Evolutionary conservation across 1,140 invertebrate species (phyloP).

Genomic region (Octopus sinensis): DNA sequence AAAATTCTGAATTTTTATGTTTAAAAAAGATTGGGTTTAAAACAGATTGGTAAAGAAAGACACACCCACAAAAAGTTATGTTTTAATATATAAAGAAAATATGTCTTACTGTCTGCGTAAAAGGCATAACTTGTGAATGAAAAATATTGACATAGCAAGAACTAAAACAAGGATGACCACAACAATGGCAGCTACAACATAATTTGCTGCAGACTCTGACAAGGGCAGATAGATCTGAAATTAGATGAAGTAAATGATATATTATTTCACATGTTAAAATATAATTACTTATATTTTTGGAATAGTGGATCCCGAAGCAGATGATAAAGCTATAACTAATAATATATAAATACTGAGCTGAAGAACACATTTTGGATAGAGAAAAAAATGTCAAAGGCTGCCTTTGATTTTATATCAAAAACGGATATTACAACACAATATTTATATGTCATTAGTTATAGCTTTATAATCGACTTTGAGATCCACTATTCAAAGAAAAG

Average conservation of each 20-base stretch:
- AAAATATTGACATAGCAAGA: slow-evolving; percentile 28
- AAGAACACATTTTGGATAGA: not conserved
- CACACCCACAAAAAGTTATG: not conserved
- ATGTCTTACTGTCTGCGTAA: slow-evolving; percentile 40
- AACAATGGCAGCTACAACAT: slow-evolving; percentile 28
- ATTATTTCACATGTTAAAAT: not conserved
- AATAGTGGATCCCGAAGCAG: not conserved
- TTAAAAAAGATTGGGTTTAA: not conserved
- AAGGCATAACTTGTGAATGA: slow-evolving; percentile 38
- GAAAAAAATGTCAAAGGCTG: not conserved
- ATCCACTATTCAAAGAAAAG: too few relatives aligned
- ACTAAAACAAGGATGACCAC: slow-evolving; percentile 31
- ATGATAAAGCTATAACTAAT: not conserved
- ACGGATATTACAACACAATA: too few relatives aligned
- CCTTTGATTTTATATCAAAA: not conserved
- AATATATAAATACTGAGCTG: not conserved
- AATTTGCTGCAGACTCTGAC: not conserved
- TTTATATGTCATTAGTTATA: too few relatives aligned
- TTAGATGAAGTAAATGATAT: not conserved
- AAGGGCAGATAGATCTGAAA: not conserved
- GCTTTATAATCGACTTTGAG: too few relatives aligned
- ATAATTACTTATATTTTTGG: not conserved
- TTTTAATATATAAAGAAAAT: not conserved
- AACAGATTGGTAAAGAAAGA: slow-evolving; percentile 12
- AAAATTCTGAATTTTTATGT: not conserved